These are phyloP conservation scores for Dyspetes luteomarginatus DNA, from an alignment of 2,888 invertebrate species.

Conservation along the genomic window DNA sequence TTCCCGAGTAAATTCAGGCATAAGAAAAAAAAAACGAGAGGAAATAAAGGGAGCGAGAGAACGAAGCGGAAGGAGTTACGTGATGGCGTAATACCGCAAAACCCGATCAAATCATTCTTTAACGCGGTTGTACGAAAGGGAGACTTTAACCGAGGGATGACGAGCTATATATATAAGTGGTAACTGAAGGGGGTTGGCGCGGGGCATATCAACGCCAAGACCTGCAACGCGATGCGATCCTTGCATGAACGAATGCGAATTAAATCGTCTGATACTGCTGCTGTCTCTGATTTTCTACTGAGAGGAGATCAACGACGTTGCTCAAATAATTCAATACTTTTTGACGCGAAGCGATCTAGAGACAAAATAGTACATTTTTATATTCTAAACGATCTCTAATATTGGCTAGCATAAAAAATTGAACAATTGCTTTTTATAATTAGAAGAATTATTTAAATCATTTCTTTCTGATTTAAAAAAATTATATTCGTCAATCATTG, in stretches of 20 bases:
- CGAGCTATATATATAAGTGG: too few species aligned
- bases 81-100: constrained; percentile 70
- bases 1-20: constrained; percentile 20
- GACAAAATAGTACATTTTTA: neutral
- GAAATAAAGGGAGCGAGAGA: constrained; percentile 20
- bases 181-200: constrained; percentile 41
- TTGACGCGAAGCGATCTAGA: neutral
- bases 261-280: constrained; percentile 71
- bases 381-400: too few species aligned
- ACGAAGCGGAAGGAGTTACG: constrained; percentile 64
- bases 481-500: too few species aligned
- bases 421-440: too few species aligned
- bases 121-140: constrained; percentile 63
- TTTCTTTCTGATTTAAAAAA: too few species aligned
- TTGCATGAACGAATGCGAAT: constrained; percentile 77
- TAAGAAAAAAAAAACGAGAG: constrained; percentile 21
- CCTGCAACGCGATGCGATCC: constrained; percentile 65
- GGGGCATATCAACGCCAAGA: constrained; percentile 60
- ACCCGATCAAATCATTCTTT: constrained; percentile 75
- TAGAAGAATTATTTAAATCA: too few species aligned
- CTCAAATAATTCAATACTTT: neutral
- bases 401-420: too few species aligned
- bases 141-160: constrained; percentile 42
- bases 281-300: constrained; percentile 35
- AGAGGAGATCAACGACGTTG: neutral